A percentile compares a stretch with the other conserved stretches of the same genome.
Conservation (phyloP, 2,888 invertebrate species). For the Philhelius pedissequus region DNA sequence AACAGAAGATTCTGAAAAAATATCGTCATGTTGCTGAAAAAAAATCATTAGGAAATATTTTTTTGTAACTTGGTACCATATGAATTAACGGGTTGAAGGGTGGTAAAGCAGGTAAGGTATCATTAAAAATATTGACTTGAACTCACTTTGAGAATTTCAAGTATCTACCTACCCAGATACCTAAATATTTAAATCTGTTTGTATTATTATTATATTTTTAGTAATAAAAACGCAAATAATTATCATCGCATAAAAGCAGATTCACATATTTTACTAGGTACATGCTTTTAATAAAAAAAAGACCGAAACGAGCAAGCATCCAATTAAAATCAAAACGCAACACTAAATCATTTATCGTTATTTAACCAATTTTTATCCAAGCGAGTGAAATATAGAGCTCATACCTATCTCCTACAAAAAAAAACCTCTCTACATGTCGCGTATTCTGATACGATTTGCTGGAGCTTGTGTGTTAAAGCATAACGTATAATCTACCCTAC, state of each 20-base stretch:
- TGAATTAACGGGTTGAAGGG: neutral
- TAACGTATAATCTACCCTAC: neutral
- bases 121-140: constrained; percentile 7
- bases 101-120: neutral
- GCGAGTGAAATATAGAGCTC: constrained; percentile 18
- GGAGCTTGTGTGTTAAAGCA: neutral
- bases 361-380: constrained; percentile 45
- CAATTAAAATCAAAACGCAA: constrained; percentile 66
- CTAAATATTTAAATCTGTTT: neutral
- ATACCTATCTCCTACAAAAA: neutral
- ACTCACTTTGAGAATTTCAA: neutral
- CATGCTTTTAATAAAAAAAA: constrained; percentile 2
- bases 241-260: neutral
- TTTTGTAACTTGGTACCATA: neutral
- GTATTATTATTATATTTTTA: neutral
- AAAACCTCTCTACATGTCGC: neutral
- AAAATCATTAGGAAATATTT: neutral
- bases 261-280: neutral
- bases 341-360: constrained; percentile 59
- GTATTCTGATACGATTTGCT: neutral
- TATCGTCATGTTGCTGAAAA: neutral
- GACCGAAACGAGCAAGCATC: constrained; percentile 32
- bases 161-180: neutral
- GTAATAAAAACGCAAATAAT: neutral
- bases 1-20: too few species aligned